These are phyloP conservation scores for Oncorhynchus kisutch DNA, from an alignment of 2,113 vertebrate species.

Conservation along the genomic window DNA sequence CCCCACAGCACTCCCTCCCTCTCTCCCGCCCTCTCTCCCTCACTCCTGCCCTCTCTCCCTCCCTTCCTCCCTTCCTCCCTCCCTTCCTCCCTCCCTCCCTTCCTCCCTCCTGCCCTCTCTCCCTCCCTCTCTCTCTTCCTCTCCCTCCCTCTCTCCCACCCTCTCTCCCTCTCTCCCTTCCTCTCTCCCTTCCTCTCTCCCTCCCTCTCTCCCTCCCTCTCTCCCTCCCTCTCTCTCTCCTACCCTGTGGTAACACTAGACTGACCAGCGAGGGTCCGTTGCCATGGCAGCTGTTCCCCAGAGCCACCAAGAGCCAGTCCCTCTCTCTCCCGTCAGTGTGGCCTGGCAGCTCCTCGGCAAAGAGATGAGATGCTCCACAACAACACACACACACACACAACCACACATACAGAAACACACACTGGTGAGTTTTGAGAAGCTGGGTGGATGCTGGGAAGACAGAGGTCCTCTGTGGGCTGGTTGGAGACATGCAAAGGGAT, in stretches of 20 bases:
- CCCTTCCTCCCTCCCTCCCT: constrained; percentile 52
- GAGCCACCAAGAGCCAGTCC: constrained; percentile 40
- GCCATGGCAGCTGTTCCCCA: constrained; percentile 66
- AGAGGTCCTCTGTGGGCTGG: neutral
- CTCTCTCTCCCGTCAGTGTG: neutral
- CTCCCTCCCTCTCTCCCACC: too few relatives aligned
- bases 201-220: constrained; percentile 8
- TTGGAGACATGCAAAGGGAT: neutral
- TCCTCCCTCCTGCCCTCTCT: constrained; percentile 9
- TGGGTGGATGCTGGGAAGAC: neutral
- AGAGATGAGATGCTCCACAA: constrained; percentile 14
- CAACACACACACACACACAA: constrained; percentile 7
- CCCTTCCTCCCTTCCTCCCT: constrained; percentile 54
- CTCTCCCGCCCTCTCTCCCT: neutral
- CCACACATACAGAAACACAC: neutral
- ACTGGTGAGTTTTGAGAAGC: neutral
- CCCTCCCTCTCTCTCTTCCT: too few relatives aligned
- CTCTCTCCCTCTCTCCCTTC: constrained; percentile 11
- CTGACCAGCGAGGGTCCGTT: constrained; percentile 68
- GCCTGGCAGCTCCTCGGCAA: neutral
- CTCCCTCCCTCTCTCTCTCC: constrained; percentile 50
- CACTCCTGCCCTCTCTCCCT: neutral
- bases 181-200: too few relatives aligned
- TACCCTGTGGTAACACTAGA: constrained; percentile 77
- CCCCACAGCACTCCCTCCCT: neutral